Conservation (phyloP, 2,888 invertebrate genomes). For the Dromius quadrimaculatus region DNA sequence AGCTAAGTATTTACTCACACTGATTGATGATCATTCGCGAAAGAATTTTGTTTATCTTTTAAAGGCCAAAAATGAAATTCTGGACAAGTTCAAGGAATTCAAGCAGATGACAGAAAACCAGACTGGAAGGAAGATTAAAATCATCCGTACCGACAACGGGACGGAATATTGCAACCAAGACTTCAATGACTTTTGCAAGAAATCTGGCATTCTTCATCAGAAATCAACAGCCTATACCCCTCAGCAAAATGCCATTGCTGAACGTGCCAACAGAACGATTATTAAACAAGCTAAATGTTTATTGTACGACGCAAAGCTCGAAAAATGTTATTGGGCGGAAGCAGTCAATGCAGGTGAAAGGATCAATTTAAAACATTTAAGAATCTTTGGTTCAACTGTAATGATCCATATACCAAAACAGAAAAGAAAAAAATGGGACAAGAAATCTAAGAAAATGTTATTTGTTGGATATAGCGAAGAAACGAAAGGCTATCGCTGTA, state of each 20-base stretch:
- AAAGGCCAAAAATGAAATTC: slow-evolving; percentile 60
- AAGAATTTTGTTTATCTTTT: slow-evolving; percentile 59
- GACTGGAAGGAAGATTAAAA: slow-evolving; percentile 55
- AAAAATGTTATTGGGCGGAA: not conserved
- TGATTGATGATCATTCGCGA: slow-evolving; percentile 61
- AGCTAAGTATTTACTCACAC: slow-evolving; percentile 61
- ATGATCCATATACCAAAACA: slow-evolving; percentile 55
- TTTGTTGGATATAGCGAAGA: slow-evolving; percentile 53
- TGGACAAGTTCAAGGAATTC: slow-evolving; percentile 56
- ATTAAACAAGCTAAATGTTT: not conserved
- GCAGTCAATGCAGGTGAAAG: slow-evolving; percentile 45
- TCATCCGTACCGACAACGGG: slow-evolving; percentile 57
- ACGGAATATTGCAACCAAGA: slow-evolving; percentile 54
- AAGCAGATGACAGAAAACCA: slow-evolving; percentile 58
- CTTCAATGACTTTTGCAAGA: slow-evolving; percentile 54
- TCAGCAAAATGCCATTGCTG: too few species aligned
- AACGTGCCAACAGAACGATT: slow-evolving; percentile 45
- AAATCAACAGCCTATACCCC: slow-evolving; percentile 58
- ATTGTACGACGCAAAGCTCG: not conserved
- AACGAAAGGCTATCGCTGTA: slow-evolving; percentile 53
- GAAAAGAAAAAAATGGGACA: slow-evolving; percentile 55
- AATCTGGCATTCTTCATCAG: slow-evolving; percentile 59
- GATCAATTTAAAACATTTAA: slow-evolving; percentile 53
- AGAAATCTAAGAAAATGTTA: slow-evolving; percentile 53
- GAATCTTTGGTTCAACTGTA: slow-evolving; percentile 54